Percentiles rank a stretch among this genome's conserved stretches.
phyloP scores from a whole-genome alignment of 2,113 vertebrate genomes.

The Megaceryle maxima region DNA sequence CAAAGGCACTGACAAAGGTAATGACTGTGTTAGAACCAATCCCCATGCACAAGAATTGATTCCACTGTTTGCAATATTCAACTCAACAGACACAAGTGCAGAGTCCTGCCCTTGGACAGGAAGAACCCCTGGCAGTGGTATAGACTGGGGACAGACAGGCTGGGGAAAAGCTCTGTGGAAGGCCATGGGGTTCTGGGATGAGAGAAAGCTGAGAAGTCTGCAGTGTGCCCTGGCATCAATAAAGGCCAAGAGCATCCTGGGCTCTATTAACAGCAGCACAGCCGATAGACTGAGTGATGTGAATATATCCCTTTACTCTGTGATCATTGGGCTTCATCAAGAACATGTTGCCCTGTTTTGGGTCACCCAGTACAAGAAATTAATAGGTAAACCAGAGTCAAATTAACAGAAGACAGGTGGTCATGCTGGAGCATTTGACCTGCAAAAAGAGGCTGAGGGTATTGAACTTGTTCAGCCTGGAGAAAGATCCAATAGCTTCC shows the following conservation, averaged over 20 bases:
- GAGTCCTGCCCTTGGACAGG: not conserved
- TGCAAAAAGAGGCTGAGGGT: not conserved
- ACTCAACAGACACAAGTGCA: not conserved
- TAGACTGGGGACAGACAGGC: no score
- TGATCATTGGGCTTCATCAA: not conserved
- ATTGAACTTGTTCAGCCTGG: not conserved
- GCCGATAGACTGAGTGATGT: not conserved
- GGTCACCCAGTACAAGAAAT: not conserved
- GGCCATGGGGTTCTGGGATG: not conserved
- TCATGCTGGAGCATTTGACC: not conserved
- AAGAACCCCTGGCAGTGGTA: not conserved
- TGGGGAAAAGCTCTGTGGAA: not conserved
- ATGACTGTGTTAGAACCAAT: not conserved
- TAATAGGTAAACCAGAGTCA: not conserved
- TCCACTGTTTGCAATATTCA: not conserved
- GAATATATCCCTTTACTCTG: not conserved
- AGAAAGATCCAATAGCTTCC: not conserved
- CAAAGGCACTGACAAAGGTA: not conserved
- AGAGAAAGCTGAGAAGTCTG: not conserved
- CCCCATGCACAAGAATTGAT: not conserved
- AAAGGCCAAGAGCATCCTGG: not conserved
- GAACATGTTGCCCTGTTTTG: not conserved
- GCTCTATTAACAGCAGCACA: not conserved
- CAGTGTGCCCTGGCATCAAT: not conserved
- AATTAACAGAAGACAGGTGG: not conserved